phyloP scores from a whole-genome alignment of 1,140 invertebrate species.

The Drosophila grimshawi region DNA sequence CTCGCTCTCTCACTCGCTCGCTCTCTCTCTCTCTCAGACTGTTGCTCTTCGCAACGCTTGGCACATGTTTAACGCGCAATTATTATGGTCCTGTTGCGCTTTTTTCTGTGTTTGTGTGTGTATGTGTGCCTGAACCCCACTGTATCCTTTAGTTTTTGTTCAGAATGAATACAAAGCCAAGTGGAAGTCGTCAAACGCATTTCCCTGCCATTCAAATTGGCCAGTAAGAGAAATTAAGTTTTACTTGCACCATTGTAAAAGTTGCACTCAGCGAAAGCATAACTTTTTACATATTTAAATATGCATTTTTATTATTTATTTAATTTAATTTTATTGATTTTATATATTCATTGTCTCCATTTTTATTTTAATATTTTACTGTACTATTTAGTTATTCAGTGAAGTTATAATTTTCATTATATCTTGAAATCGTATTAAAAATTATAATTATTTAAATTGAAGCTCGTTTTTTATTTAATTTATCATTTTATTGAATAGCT shows the following conservation, averaged over 20 bases:
- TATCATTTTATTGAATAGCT: not conserved
- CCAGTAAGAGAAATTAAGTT: conserved; percentile 14
- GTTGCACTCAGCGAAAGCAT: not conserved
- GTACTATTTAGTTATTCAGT: too few species aligned
- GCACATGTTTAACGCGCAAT: conserved; percentile 83
- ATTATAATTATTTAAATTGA: not conserved
- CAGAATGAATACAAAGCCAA: conserved; percentile 23
- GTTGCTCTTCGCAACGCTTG: conserved; percentile 56
- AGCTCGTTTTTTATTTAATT: not conserved
- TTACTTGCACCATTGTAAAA: conserved; percentile 4
- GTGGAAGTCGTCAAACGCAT: conserved; percentile 36
- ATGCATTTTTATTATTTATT: not conserved
- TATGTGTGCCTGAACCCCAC: conserved; percentile 29
- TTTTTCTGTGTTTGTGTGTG: conserved; percentile 50
- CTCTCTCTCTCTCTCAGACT: conserved; percentile 29
- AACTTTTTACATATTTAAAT: not conserved
- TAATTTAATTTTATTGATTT: not conserved
- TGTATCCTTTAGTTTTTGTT: conserved; percentile 18
- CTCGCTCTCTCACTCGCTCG: conserved; percentile 12
- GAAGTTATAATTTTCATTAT: too few species aligned
- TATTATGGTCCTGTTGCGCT: conserved; percentile 82
- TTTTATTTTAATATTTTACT: not conserved
- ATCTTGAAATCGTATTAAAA: not conserved
- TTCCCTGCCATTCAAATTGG: conserved; percentile 23
- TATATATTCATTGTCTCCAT: not conserved